Conservation (phyloP, 64 coral and sea anemone species). For the Acropora tenuis region DNA sequence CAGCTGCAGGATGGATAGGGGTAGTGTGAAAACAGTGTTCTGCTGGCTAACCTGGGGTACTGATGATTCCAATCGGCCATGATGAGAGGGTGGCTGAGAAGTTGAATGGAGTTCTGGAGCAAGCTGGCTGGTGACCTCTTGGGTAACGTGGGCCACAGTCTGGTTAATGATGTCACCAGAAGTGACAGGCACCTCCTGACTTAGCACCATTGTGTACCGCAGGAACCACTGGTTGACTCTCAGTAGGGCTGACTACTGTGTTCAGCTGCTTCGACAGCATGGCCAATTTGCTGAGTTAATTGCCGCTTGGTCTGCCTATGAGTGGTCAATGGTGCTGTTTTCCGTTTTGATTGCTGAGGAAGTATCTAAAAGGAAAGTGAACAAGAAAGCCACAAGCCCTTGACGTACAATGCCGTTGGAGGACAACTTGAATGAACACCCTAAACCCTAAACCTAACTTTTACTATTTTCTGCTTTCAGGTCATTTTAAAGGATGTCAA, state of each 20-base stretch:
- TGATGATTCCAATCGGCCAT: not conserved
- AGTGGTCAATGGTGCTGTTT: conserved; percentile 10
- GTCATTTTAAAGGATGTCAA: no score
- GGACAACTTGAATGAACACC: not conserved
- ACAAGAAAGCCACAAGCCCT: not conserved
- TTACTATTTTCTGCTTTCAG: no score
- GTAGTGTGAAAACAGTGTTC: not conserved
- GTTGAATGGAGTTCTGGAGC: conserved; percentile 5
- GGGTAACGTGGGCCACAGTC: conserved; percentile 22
- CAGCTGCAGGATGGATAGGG: not conserved
- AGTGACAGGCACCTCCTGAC: not conserved
- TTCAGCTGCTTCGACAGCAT: not conserved
- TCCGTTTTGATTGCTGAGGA: conserved; percentile 2
- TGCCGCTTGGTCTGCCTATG: not conserved
- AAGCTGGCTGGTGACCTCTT: conserved; percentile 16
- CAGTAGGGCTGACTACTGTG: not conserved
- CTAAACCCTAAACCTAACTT: not conserved
- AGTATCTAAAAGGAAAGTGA: conserved; percentile 21
- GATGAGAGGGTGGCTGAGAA: conserved; percentile 1
- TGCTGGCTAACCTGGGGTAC: not conserved
- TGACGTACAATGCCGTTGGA: conserved; percentile 13
- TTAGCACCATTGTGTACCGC: no score
- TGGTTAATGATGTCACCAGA: conserved; percentile 6
- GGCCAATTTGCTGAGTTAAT: not conserved
- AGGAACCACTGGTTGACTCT: no score